Conservation (phyloP, 2,797 vertebrate species). For the Crenuchus spilurus region DNA sequence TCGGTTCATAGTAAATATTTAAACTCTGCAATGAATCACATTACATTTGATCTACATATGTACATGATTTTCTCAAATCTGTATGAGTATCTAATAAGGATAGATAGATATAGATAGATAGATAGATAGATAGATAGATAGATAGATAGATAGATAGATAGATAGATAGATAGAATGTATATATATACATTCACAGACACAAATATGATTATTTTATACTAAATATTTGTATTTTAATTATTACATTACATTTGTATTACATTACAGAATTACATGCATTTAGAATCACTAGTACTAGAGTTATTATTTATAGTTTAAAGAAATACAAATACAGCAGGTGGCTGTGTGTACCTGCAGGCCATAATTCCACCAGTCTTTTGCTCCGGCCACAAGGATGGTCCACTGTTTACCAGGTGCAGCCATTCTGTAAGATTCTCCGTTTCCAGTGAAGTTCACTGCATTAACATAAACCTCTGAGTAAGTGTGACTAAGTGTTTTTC, state of each 20-base stretch:
- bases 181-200: too few relatives aligned
- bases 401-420: not conserved
- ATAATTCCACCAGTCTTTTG: not conserved
- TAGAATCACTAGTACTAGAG: not conserved
- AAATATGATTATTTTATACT: too few relatives aligned
- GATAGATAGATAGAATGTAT: too few relatives aligned
- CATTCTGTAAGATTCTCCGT: not conserved
- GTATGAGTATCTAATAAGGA: too few relatives aligned
- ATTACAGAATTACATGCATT: not conserved
- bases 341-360: not conserved
- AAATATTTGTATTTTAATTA: too few relatives aligned
- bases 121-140: too few relatives aligned
- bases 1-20: too few relatives aligned
- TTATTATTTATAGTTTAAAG: not conserved
- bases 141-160: too few relatives aligned
- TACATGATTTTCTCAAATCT: too few relatives aligned
- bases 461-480: not conserved
- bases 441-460: not conserved
- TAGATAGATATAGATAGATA: too few relatives aligned
- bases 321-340: not conserved
- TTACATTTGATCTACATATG: too few relatives aligned
- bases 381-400: constrained; percentile 11
- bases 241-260: not conserved
- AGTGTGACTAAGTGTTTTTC: not conserved
- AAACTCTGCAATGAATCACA: too few relatives aligned